Base-by-base conservation (phyloP, 92 coral and sea anemone genomes). In the Galaxea fascicularis region DNA sequence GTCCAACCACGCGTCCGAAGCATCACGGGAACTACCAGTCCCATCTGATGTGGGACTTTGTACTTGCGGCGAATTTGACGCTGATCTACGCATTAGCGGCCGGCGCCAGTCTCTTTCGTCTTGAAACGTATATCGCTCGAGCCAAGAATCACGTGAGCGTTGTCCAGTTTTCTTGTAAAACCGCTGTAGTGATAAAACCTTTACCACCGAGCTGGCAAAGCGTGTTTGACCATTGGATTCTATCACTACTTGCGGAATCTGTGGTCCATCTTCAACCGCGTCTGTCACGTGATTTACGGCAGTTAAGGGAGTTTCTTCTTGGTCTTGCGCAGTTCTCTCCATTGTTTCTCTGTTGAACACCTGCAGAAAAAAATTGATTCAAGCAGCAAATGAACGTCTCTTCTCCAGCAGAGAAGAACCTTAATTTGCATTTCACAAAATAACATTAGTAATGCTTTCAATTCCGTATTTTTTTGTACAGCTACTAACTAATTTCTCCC, bases 101-200 rank as follows among this genome's bases (percentile, higher is more conserved):
- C 95, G 85, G 65, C 92, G 95, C 92, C 95, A 91, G 92, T 91
- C 95, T 20, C 92, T 82, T 15, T 88, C 92, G 80, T 91, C 95
- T 56, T 72, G 83, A 25, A 73, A 81, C 8, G 68, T 87, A 59
- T 94, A 94, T 29, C 93, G 88, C 45, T 94, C 95, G 11, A 94
- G 91, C 95, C 95, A 94, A 9, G 95, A 88, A 63, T 94, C 98
- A 10, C 98, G 95, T 63, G 90, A 88, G 46, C 85, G 86, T 68
- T 89, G 83, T 7, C 84, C 87, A 2, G 98, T 81, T 63, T 90
- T 92, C 57, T 81, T 87, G 67, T 81, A 92, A 57, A 96, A 89
- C 35, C 89, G 85, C 74, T 96, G 98, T 60, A 92, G 84, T 12
- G 98, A 89, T 27, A 96, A 67, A 17, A 94, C 91, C 52, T 80